Evolutionary conservation across 1,140 invertebrate genomes (phyloP), one percentile per base, ranked within the genome.

Genomic region (Oryctes rhinoceros): DNA sequence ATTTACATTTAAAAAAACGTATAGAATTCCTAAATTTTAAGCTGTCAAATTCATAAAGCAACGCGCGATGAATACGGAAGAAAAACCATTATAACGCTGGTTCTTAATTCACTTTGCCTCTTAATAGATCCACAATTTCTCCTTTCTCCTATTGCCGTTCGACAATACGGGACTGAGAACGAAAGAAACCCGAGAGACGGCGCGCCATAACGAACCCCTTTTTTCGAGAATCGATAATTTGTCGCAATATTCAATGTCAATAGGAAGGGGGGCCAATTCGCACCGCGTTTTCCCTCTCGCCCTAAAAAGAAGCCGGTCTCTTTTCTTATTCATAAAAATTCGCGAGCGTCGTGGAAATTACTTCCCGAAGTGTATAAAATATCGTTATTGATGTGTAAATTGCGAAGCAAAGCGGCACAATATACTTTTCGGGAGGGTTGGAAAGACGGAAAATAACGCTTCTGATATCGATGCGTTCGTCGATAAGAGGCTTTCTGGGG

Each of bases 371-470:
- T 30, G 24, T 59, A 59, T 59, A 59, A n/a, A 59, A 59, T 59
- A 59, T 59, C 53, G 53, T 59, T 59, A 59, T 59, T 59, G 53
- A 59, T 59, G 53, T 59, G 53, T 59, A 59, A 59, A 59, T 59
- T 59, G 53, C 53, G 53, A 59, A 59, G 53, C 15, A n/a, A 59
- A 6, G 3, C 53, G 53, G 39, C 5, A 59, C 39, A 44, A 44
- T 44, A 44, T 44, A 44, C 39, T 7, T 44, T 44, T 10, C 24
- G 24, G 39, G 39, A 5, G 39, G 5, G 39, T 44, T 44, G 5
- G 39, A n/a, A 13, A 59, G n/a, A 6, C 53, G 53, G 39, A 7
- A 59, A 59, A 59, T 59, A 59, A 59, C 53, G 53, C 15, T 18
- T 59, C 39, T 44, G 5, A n/a, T 18, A 59, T 18, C 53, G 15